A percentile compares a stretch with the other conserved stretches of the same genome.
phyloP scores from a whole-genome alignment of 30 jellyfish, hydroid and myxozoan genomes.

The Aurelia aurita region DNA sequence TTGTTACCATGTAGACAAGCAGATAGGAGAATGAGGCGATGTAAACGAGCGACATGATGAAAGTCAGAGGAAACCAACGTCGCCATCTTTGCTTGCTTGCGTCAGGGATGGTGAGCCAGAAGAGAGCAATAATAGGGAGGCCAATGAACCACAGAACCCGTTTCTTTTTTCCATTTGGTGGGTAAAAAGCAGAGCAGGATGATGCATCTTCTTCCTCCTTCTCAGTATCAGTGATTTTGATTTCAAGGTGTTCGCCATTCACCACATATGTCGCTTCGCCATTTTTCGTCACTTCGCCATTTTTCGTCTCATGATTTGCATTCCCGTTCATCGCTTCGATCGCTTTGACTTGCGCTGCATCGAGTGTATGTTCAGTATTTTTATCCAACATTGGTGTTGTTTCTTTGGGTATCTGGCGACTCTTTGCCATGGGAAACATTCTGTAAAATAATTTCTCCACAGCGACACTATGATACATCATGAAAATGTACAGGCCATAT shows the following conservation, averaged over 20 bases:
- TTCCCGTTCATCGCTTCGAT: constrained; percentile 34
- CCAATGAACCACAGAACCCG: constrained; percentile 74
- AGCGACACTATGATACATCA: constrained; percentile 75
- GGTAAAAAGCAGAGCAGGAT: constrained; percentile 39
- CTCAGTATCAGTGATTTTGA: constrained; percentile 21
- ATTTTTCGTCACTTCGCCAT: constrained; percentile 20
- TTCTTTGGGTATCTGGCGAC: constrained; percentile 43
- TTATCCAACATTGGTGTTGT: constrained; percentile 57
- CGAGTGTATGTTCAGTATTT: constrained; percentile 11
- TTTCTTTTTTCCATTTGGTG: constrained; percentile 63
- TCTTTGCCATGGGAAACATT: constrained; percentile 53
- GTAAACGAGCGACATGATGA: constrained; percentile 79
- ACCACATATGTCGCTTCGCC: constrained; percentile 12
- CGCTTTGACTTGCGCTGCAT: constrained; percentile 37
- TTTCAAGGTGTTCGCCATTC: constrained; percentile 57
- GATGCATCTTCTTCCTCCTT: constrained; percentile 21
- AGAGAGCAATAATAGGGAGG: constrained; percentile 79
- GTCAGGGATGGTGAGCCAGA: constrained; percentile 90
- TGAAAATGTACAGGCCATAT: constrained; percentile 71
- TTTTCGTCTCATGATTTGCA: constrained; percentile 6
- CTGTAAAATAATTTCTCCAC: constrained; percentile 49
- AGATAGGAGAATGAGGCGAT: constrained; percentile 87
- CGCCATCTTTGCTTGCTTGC: constrained; percentile 71
- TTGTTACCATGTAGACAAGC: constrained; percentile 96
- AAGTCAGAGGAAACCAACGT: constrained; percentile 80